phyloP scores from a whole-genome alignment of 2,113 vertebrate genomes.

The Uropsilus gracilis region DNA sequence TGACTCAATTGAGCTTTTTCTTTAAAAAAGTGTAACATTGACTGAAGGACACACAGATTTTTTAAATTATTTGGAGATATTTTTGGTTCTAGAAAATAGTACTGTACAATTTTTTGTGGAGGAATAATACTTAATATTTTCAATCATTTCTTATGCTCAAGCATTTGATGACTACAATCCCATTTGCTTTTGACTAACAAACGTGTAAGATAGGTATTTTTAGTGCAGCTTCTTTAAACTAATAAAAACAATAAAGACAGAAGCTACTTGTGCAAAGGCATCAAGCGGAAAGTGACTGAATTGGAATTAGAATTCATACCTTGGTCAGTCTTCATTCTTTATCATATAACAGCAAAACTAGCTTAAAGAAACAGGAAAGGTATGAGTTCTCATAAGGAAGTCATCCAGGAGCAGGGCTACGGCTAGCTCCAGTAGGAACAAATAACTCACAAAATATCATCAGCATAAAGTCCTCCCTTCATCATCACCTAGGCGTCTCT shows the following conservation, averaged over 20 bases:
- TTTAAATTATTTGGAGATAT: constrained; percentile 2
- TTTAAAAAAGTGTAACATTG: background rate
- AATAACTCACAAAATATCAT: background rate
- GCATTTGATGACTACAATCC: background rate
- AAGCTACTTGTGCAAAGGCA: background rate
- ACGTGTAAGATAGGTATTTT: background rate
- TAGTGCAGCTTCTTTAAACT: background rate
- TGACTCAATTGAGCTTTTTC: background rate
- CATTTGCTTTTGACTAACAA: background rate
- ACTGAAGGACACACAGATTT: background rate
- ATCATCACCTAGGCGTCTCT: background rate
- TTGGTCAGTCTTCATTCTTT: background rate
- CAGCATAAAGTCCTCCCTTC: background rate
- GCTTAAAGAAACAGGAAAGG: background rate
- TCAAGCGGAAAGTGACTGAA: background rate
- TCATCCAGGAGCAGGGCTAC: background rate
- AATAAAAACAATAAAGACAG: background rate
- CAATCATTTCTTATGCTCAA: background rate
- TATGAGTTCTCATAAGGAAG: background rate
- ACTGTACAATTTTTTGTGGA: background rate
- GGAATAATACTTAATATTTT: background rate
- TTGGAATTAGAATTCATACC: background rate
- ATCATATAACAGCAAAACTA: background rate
- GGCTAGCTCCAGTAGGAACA: background rate
- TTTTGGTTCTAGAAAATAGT: background rate